Evolutionary conservation across 2,888 invertebrate genomes (phyloP), one percentile per base, ranked within the genome.

Genomic region (Glaucopsyche alexis): DNA sequence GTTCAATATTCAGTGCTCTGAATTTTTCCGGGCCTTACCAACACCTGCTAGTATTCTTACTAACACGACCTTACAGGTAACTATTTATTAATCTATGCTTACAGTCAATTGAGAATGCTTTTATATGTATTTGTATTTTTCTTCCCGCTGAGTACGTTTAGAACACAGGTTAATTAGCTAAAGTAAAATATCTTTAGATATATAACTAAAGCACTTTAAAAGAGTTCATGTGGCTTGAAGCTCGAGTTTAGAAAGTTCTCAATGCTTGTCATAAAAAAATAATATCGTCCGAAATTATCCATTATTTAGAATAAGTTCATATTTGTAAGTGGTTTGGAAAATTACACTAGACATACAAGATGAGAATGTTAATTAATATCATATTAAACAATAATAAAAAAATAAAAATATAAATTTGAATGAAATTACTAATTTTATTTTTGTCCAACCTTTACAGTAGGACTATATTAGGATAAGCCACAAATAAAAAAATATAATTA

Each of bases 381-480:
- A 80, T 85, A 83, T 82, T 85, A 89, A 85, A 87, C 84, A 82
- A 83, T 86, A 89, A 89, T 88, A 89, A 91, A 89, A 84, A n/a
- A n/a, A n/a, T n/a, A n/a, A n/a, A n/a, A 82, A 88, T 60, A 89
- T 88, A 84, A 90, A 89, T 91, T 91, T 90, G 87, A 85, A 90
- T 85, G 88, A 85, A 76, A 80, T 75, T 74, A 72, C 9, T 64
- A 66, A 73, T 80, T 81, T 71, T 40, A 47, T 50, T 74, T 64
- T 38, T 19, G 16, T 45, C 67, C 13, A 42, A 19, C 19, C 19
- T 19, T 55, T 11, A 8, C 9, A 19, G 19, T 7, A 55, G 11
- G 4, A 19, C 29, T 29, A 29, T 29, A 3, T 29, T 29, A 29
- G 29, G 29, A 29, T 29, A 29, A 29, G 29, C 1, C 29, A 29